phyloP scores from a whole-genome alignment of 2,113 vertebrate genomes.

The Cheirogaleus medius region DNA sequence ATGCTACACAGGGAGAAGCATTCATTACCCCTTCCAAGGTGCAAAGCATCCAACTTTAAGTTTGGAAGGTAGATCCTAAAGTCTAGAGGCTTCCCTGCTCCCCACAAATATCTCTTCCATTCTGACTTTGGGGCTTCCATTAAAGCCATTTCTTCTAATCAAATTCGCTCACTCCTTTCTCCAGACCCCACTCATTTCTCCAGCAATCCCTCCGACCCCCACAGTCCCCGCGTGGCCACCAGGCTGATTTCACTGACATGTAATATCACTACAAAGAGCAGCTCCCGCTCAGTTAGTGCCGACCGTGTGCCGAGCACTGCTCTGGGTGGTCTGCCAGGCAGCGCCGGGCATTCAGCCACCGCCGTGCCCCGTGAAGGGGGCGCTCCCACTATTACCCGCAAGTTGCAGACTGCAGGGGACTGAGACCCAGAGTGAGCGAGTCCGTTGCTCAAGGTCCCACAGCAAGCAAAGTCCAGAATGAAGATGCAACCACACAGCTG shows the following conservation, averaged over 20 bases:
- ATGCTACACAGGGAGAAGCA: background rate
- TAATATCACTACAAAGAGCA: background rate
- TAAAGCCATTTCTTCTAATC: background rate
- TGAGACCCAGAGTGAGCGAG: background rate
- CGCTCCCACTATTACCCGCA: fast-evolving
- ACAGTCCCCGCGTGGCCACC: fast-evolving
- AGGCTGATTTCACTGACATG: background rate
- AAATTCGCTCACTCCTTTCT: background rate
- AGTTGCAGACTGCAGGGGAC: background rate
- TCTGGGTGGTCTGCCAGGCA: fast-evolving
- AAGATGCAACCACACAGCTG: background rate
- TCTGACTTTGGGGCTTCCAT: background rate
- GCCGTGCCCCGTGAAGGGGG: fast-evolving
- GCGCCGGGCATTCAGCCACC: fast-evolving
- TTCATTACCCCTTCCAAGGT: background rate
- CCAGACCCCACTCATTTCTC: background rate
- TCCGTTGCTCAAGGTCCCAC: background rate
- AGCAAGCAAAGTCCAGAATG: background rate
- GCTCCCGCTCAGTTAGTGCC: fast-evolving
- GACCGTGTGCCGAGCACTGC: fast-evolving
- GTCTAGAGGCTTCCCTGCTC: background rate
- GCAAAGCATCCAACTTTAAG: background rate
- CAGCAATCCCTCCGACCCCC: too few species aligned
- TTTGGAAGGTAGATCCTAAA: background rate
- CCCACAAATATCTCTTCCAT: background rate